phyloP scores from a whole-genome alignment of 2,888 invertebrate genomes.

The Pollenia labialis region DNA sequence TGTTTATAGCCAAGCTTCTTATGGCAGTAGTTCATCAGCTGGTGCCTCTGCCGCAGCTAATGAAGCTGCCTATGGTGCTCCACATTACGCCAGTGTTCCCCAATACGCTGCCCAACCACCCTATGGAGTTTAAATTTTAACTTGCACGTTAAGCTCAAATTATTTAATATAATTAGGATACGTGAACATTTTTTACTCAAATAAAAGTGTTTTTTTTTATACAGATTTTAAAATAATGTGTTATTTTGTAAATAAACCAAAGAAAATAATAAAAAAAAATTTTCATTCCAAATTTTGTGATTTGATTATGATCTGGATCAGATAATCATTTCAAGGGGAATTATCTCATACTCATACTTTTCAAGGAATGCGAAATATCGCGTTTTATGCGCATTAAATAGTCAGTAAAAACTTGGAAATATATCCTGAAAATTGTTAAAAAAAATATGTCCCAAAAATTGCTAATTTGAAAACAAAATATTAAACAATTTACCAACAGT shows the following conservation, averaged over 20 bases:
- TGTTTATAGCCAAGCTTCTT: conserved; percentile 75
- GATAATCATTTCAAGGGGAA: too few species aligned
- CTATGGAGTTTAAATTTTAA: conserved; percentile 51
- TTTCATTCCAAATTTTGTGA: too few species aligned
- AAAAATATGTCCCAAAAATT: too few species aligned
- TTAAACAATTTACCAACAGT: too few species aligned
- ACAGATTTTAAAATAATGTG: conserved; percentile 30
- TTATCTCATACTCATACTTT: too few species aligned
- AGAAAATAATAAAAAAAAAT: neutral
- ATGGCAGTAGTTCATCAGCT: conserved; percentile 68
- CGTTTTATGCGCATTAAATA: too few species aligned
- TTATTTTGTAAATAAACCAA: conserved; percentile 1
- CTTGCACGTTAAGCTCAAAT: conserved; percentile 17
- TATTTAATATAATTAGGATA: conserved; percentile 52
- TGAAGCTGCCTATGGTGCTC: conserved; percentile 52
- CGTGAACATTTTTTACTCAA: conserved; percentile 60
- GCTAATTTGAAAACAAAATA: too few species aligned
- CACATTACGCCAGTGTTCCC: conserved; percentile 74
- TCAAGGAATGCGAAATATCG: too few species aligned
- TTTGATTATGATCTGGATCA: too few species aligned
- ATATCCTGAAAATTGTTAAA: too few species aligned
- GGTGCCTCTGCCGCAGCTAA: conserved; percentile 38
- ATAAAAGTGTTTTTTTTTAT: conserved; percentile 50
- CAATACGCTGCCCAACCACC: conserved; percentile 66
- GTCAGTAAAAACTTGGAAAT: too few species aligned